A percentile compares a stretch with the other conserved stretches of the same genome.
Conservation (phyloP, 2,888 invertebrate genomes). For the Byasa hedistus region DNA sequence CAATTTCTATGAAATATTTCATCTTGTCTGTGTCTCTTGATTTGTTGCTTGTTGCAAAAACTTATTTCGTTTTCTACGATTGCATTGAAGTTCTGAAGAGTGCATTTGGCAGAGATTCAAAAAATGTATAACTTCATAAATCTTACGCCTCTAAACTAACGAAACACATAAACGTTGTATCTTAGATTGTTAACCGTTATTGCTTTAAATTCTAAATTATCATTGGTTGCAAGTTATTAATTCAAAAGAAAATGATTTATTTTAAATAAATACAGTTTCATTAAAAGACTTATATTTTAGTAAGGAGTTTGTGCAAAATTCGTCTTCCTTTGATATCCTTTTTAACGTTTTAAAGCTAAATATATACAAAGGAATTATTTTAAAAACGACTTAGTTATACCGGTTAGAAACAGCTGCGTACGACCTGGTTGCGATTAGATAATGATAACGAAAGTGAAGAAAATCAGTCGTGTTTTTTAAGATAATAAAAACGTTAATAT, state of each 20-base stretch:
- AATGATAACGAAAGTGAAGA: neutral
- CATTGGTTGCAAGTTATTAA: neutral
- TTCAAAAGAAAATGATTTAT: neutral
- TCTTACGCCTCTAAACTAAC: constrained; percentile 9
- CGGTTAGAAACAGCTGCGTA: constrained; percentile 14
- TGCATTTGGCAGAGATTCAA: constrained; percentile 28
- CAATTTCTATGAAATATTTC: constrained; percentile 19
- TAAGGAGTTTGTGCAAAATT: neutral
- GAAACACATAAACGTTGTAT: constrained; percentile 14
- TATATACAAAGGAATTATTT: constrained; percentile 33
- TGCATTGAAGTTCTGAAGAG: constrained; percentile 26
- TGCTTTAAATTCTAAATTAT: constrained; percentile 13
- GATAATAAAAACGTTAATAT: neutral
- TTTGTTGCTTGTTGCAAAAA: constrained; percentile 23
- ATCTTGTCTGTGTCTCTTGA: constrained; percentile 22
- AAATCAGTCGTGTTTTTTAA: neutral
- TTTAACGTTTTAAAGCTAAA: constrained; percentile 15
- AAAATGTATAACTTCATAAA: constrained; percentile 15
- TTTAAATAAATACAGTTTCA: too few species aligned
- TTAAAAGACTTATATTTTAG: neutral
- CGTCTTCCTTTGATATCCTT: constrained; percentile 13
- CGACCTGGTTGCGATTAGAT: constrained; percentile 2
- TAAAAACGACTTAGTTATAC: constrained; percentile 31
- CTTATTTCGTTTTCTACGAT: constrained; percentile 28
- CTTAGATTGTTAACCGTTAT: constrained; percentile 8